Conservation (phyloP, 2,888 invertebrate species). For the Tuta absoluta region DNA sequence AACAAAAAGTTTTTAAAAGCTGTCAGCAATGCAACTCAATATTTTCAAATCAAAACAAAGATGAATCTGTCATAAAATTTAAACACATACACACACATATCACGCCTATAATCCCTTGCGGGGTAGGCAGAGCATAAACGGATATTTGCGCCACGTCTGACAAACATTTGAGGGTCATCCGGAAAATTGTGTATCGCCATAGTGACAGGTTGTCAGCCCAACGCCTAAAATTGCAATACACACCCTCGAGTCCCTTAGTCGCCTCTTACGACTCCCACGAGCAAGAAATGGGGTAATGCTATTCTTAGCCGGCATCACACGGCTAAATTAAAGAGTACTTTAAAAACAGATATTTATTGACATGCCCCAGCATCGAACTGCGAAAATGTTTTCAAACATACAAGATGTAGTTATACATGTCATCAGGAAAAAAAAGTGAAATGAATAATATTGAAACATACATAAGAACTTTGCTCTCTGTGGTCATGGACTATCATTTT, state of each 20-base stretch:
- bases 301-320: no score
- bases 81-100: no score
- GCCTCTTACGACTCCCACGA: no score
- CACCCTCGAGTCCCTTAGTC: no score
- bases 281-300: no score
- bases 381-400: constrained; percentile 3
- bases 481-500: not conserved
- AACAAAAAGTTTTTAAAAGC: constrained; percentile 25
- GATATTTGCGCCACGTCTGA: no score
- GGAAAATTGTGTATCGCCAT: no score
- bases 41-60: not conserved
- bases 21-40: constrained; percentile 21
- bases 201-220: no score
- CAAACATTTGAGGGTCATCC: no score
- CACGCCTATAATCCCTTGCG: no score
- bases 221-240: no score
- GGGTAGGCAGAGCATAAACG: no score
- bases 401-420: not conserved
- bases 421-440: not conserved
- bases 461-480: not conserved
- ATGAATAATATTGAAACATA: not conserved
- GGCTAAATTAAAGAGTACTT: constrained; percentile 1
- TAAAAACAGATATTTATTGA: not conserved
- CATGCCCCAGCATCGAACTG: not conserved
- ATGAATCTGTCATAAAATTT: not conserved